These are phyloP conservation scores for Pycnonotus jocosus DNA, from an alignment of 2,113 vertebrate genomes.

Conservation along the genomic window DNA sequence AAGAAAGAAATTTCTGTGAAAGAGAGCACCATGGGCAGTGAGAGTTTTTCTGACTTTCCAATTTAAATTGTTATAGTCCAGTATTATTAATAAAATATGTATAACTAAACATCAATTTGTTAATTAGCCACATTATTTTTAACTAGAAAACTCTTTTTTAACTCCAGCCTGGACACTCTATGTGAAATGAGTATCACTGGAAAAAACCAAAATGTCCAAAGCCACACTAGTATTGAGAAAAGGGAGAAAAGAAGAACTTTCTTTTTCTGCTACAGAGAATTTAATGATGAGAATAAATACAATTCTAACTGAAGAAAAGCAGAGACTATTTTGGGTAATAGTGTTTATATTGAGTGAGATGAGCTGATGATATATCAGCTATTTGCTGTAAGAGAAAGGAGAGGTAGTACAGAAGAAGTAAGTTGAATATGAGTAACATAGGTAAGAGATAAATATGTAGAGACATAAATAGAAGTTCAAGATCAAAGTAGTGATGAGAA, in stretches of 20 bases:
- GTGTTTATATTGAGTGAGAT: not conserved
- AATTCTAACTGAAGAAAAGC: not conserved
- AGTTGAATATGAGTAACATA: not conserved
- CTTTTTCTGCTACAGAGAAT: not conserved
- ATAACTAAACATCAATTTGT: not conserved
- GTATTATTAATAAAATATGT: not conserved
- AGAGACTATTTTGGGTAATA: not conserved
- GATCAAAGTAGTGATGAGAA: not conserved
- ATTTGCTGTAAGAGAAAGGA: not conserved
- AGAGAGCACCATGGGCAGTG: not conserved
- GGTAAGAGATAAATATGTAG: not conserved
- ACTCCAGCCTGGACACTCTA: not conserved
- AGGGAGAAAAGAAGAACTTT: not conserved
- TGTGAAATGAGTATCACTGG: not conserved
- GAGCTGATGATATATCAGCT: not conserved
- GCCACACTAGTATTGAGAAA: not conserved
- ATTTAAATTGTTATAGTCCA: not conserved
- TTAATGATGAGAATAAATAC: not conserved
- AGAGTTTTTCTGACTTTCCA: not conserved
- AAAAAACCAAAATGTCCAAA: not conserved
- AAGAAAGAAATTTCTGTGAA: not conserved
- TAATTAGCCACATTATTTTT: not conserved
- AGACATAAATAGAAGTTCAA: not conserved
- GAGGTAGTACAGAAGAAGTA: not conserved
- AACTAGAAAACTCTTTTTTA: not conserved